Conservation (phyloP, 2,888 invertebrate genomes). For the Leistus spinibarbis region DNA sequence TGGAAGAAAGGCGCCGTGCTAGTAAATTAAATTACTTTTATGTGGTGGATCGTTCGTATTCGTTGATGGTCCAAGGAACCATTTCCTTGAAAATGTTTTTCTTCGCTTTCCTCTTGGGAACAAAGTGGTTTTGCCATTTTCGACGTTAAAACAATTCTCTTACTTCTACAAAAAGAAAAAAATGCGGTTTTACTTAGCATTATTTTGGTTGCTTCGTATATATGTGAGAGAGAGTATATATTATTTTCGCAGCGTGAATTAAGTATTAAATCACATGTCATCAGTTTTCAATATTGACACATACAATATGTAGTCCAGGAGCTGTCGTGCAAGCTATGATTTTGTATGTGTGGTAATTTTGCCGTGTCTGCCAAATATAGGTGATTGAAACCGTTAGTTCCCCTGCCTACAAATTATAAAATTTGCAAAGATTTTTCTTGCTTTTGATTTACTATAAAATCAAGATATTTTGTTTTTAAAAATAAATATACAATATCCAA, state of each 20-base stretch:
- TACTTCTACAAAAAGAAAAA: not conserved
- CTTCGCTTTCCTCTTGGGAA: not conserved
- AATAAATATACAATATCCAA: too few species aligned
- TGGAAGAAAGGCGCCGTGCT: not conserved
- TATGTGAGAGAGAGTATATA: too few species aligned
- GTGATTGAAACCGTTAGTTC: too few species aligned
- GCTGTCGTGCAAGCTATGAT: too few species aligned
- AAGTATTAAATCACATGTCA: not conserved
- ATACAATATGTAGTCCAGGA: too few species aligned
- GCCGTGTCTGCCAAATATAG: too few species aligned
- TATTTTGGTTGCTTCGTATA: not conserved
- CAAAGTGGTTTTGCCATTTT: not conserved
- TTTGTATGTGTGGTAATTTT: too few species aligned
- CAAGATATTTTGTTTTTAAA: too few species aligned
- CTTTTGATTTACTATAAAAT: too few species aligned
- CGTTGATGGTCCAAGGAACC: not conserved
- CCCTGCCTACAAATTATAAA: too few species aligned
- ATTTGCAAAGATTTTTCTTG: too few species aligned
- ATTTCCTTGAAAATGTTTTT: not conserved
- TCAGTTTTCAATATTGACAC: too few species aligned
- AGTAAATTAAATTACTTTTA: not conserved
- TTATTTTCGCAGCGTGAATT: not conserved
- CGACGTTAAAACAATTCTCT: not conserved
- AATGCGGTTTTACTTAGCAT: not conserved
- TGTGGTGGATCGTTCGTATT: not conserved